Base-by-base conservation (phyloP, 92 coral and sea anemone genomes). In the Micromussa lordhowensis region DNA sequence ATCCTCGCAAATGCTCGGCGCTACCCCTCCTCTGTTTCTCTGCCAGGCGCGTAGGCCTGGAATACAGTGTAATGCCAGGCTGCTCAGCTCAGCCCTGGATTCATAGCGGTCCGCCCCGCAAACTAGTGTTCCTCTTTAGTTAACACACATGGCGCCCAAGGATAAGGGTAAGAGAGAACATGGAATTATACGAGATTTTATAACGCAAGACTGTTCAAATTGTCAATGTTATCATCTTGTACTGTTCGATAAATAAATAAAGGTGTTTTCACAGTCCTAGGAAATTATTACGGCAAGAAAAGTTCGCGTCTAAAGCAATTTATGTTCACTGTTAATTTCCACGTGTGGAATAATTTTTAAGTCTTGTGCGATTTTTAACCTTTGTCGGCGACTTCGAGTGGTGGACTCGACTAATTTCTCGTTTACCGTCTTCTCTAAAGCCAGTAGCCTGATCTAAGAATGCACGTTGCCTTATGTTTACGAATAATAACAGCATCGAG, bases 91-190 rank as follows among this genome's bases (percentile, higher is more conserved):
- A 6, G 86, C 90, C 88, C 90, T 81, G 85, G 5, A 79, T 53
- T 68, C 85, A 17, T 31, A 69, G 70, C 31, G 88, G 96, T 82
- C 92, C 96, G n/a, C 96, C 99, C 99, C 96, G 63, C 87, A 59
- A n/a, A 57, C 38, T 3, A 26, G 22, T 76, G 93, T 90, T 88
- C 88, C 96, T 95, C 98, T 94, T 89, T 94, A 87, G 64, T 24
- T n/a, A 86, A 75, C 68, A 94, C 96, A 94, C 99, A 98, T 98
- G 99, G 99, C 99, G 91, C 98, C 99, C 87, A 98, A 98, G 93
- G 95, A 93, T 66, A 91, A 93, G 94, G 86, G 90, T 79, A 87
- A 80, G 86, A 35, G 11, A 4, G 1, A 1, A 19, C 13, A 61
- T 2, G 21, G 16, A 22, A n/a, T 63, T 61, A 32, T 36, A 48